Evolutionary conservation across 2,797 vertebrate genomes (phyloP), one percentile per base, ranked within the genome.

Genomic region (Loriculus beryllinus): DNA sequence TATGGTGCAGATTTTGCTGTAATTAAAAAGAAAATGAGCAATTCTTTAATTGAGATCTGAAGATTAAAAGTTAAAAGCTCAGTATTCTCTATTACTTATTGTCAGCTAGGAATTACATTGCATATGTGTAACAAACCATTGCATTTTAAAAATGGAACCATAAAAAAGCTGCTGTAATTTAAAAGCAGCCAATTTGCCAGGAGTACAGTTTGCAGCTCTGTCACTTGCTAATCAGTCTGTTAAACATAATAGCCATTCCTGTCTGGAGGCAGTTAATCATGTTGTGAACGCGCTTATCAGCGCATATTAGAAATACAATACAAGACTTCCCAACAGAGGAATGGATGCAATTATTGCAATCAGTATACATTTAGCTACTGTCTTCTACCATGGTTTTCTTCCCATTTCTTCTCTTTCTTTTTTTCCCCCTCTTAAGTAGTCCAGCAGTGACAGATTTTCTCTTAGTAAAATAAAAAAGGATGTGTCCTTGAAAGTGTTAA

Each of bases 201-300:
- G 75, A 96, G 91, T 97, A 96, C 93, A 91, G 95, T 97, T 96
- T 97, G 94, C 95, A 92, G 90, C 92, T 88, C 92, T 88, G 93
- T 96, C 96, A 93, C 95, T 97, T 95, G 95, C 96, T 97, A 96
- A 97, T 97, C 97, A 96, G 95, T 97, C 96, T 97, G 97, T 96
- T 97, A 96, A 97, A 97, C 95, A 90, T 97, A 97, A 97, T 96
- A 93, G 97, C 96, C 95, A 72, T 97, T 97, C 97, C 94, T 95
- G 97, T 97, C 97, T 97, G 86, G 63, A 92, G 97, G 97, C 92
- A 95, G 92, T 97, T 97, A 97, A 97, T 98, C 98, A 97, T 96
- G 85, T 97, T 97, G 92, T 97, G 97, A 97, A 97, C 96, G 96
- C 82, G 96, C 94, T 97, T 97, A 97, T 97, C 97, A 96, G 96